Base-by-base conservation (phyloP, 1,140 invertebrate species). In the Zaprionus davidi region DNA sequence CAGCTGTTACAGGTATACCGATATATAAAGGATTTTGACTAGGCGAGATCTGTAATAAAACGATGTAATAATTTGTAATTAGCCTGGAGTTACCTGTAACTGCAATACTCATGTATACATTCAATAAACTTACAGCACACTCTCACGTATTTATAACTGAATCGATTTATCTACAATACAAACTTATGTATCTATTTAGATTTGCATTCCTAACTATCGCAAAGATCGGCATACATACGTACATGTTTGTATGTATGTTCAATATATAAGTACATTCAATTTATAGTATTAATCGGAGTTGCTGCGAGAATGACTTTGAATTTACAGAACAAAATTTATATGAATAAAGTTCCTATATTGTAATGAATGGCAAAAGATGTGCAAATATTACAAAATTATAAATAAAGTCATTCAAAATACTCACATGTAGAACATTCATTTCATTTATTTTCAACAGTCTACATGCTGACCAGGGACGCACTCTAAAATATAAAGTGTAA, bases 341-440 rank as follows among this genome's bases (percentile, higher is more conserved):
- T 72, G 64, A 87, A 83, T 88, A 78, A 83, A 87, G 83, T 87
- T 87, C 83, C 83, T 87, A 84, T 84, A 87, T 68, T 81, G 79
- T 88, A 88, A 80, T 78, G 51, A 86, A 71, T 80, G 77, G 82
- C 83, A 77, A 87, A 68, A 79, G 81, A 83, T 87, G 81, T 87
- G 83, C 83, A 88, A 71, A 88, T 83, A 87, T 87, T 88, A 83
- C 72, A 87, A 87, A 83, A 87, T 87, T 83, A 87, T 76, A 74
- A 88, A 84, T 84, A 84, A 84, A 84, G 24, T 60, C 73, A 79
- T 78, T 60, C 44, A 76, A 24, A 59, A 72, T 38, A 78, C 17
- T 28, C 17, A 34, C 11, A 64, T 26, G 3, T 24, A n/a, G 4
- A 56, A 20, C 31, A 31, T 26, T 56, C 6, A 56, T 31, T 24